Base-by-base conservation (phyloP, 2,797 vertebrate genomes). In the Clamator glandarius region DNA sequence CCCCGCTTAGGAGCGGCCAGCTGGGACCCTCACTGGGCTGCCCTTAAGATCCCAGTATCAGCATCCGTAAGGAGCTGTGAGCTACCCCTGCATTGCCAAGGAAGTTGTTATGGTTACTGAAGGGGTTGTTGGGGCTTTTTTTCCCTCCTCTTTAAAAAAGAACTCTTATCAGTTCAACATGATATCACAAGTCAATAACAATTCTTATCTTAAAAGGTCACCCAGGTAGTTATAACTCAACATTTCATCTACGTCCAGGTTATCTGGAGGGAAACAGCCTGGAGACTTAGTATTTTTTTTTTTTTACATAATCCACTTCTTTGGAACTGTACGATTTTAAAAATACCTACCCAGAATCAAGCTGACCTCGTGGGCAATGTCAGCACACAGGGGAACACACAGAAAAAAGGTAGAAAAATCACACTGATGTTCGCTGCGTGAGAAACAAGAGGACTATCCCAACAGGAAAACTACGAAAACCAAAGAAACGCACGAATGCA, bases 151-250 rank as follows among this genome's bases (percentile, higher is more conserved):
- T 84, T 78, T 52, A 58, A 12, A 54, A 93, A 87, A 86, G 75
- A 83, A 90, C 75, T 91, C 92, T 96, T 96, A 96, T 94, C 95
- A 92, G 84, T 89, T 96, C 88, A 96, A 85, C 89, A 88, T 92
- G 95, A 93, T 63, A 76, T 82, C 3, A 3, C 39, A 52, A 87
- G 84, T 91, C 89, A 93, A 46, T 91, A 96, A 78, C 76, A 92
- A 92, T 84, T 91, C 93, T 96, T 96, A 92, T 89, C 96, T 95
- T 51, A 89, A 92, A 95, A 93, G 91, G 91, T 96, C 96, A 94
- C 69, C 85, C 92, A 92, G 92, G 94, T 96, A 87, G 84, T 81
- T 76, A 63, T 41, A 95, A 95, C 64, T 80, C 90, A 85, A 52
- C 73, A 69, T 85, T 85, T 78, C 87, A 84, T 88, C 89, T 94